These are phyloP conservation scores for Jordanella pulchra DNA, from an alignment of 2,797 vertebrate species.

Conservation along the genomic window DNA sequence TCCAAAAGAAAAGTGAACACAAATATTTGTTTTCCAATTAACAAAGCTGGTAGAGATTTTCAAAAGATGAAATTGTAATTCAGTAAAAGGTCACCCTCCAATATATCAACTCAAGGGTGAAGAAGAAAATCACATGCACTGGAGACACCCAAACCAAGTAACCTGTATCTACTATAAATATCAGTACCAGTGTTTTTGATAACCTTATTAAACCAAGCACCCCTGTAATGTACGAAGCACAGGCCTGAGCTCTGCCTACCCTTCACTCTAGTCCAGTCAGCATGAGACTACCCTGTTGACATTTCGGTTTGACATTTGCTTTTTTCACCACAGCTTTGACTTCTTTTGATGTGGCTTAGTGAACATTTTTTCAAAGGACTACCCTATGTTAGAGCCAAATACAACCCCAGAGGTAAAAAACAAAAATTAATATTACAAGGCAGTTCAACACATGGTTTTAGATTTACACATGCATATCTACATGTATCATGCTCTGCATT, in stretches of 20 bases:
- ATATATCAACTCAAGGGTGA: neutral
- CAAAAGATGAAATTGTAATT: neutral
- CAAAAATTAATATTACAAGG: neutral
- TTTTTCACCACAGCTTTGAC: constrained; percentile 56
- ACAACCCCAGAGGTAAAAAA: neutral
- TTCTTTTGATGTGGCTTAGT: constrained; percentile 24
- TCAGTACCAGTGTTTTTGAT: constrained; percentile 27
- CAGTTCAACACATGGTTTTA: neutral
- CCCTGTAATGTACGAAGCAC: constrained; percentile 58
- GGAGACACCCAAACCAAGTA: neutral
- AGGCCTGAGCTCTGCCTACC: constrained; percentile 26
- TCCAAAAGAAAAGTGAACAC: no score
- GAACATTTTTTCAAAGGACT: constrained; percentile 11
- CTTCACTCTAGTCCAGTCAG: constrained; percentile 45
- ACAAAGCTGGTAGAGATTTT: neutral
- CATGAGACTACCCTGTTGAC: constrained; percentile 56
- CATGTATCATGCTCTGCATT: constrained; percentile 37
- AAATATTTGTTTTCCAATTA: neutral
- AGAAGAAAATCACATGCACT: no score
- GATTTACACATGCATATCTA: constrained; percentile 19
- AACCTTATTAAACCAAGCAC: constrained; percentile 48
- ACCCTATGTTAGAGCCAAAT: constrained; percentile 14
- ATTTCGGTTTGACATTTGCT: constrained; percentile 65
- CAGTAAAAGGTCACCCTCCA: neutral
- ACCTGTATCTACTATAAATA: constrained; percentile 5